Evolutionary conservation across 1,140 invertebrate genomes (phyloP).

Genomic region (Pachyrhynchus sulphureomaculatus): DNA sequence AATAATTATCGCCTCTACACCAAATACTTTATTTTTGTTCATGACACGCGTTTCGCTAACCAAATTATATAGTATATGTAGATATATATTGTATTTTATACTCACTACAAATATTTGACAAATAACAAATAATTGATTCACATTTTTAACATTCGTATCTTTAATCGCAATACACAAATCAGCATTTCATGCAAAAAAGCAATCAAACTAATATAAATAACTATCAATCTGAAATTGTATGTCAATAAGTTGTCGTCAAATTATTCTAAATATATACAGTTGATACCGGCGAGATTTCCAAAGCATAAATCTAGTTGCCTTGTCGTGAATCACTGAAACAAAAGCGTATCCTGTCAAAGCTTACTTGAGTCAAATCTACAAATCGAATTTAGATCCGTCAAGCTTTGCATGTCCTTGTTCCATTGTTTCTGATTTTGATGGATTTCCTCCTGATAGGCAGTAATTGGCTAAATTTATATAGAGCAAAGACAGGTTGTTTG

Average conservation of each 20-base stretch:
- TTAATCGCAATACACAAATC: slow-evolving; percentile 1
- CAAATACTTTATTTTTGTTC: too few relatives aligned
- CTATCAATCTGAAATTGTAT: slow-evolving; percentile 9
- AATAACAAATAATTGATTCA: too few relatives aligned
- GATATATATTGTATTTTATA: too few relatives aligned
- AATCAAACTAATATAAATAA: slow-evolving; percentile 12
- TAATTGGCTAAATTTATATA: slow-evolving; percentile 39
- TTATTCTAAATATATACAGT: slow-evolving; percentile 34
- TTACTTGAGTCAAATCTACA: slow-evolving; percentile 42
- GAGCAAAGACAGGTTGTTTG: neutral
- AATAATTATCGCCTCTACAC: too few relatives aligned
- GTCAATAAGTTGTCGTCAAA: slow-evolving; percentile 29
- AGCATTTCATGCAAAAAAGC: slow-evolving; percentile 18
- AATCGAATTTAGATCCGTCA: slow-evolving; percentile 45
- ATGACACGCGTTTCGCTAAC: too few relatives aligned
- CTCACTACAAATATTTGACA: too few relatives aligned
- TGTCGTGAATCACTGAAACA: slow-evolving; percentile 46
- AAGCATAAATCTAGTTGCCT: slow-evolving; percentile 43
- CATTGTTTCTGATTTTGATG: slow-evolving; percentile 46
- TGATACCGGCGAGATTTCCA: slow-evolving; percentile 26
- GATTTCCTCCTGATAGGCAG: slow-evolving; percentile 40
- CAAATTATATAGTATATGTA: too few relatives aligned
- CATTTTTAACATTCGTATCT: too few relatives aligned
- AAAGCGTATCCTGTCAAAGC: slow-evolving; percentile 44
- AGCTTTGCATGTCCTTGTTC: slow-evolving; percentile 42